Conservation (phyloP, 2,888 invertebrate species). For the Lutraria lutraria region DNA sequence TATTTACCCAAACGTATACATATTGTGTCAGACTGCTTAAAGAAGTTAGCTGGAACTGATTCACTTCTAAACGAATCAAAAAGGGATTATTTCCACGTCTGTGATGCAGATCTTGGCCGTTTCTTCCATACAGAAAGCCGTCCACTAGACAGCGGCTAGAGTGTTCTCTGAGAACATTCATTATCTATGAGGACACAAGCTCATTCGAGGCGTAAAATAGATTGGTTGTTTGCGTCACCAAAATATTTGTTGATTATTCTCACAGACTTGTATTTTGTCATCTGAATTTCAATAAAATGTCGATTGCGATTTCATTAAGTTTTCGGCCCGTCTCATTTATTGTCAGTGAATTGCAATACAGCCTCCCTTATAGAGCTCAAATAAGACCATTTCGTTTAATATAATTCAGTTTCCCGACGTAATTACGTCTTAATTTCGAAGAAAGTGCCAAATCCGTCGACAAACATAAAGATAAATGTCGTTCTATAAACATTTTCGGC, state of each 20-base stretch:
- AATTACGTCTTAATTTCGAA: conserved; percentile 69
- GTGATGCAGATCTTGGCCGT: no score
- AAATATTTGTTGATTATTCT: conserved; percentile 30
- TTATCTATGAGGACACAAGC: neutral
- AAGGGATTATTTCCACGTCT: no score
- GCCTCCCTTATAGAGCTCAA: conserved; percentile 62
- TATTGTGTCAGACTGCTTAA: no score
- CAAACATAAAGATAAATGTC: conserved; percentile 68
- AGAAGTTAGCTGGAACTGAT: no score
- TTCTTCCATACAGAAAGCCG: no score
- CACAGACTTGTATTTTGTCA: conserved; percentile 42
- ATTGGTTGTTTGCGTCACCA: conserved; percentile 19
- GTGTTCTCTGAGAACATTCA: neutral
- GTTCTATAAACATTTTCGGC: conserved; percentile 60
- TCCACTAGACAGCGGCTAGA: no score
- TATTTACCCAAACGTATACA: no score
- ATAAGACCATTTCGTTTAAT: conserved; percentile 70
- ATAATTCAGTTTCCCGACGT: conserved; percentile 69
- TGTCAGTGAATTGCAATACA: conserved; percentile 58
- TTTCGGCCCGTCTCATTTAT: conserved; percentile 30
- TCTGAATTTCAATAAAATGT: conserved; percentile 48
- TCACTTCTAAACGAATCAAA: no score
- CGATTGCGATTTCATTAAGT: conserved; percentile 49
- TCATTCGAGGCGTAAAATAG: neutral
- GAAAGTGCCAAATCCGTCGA: conserved; percentile 50